These are phyloP conservation scores for Caenorhabditis latens DNA, from an alignment of 1,140 invertebrate genomes.

Conservation along the genomic window DNA sequence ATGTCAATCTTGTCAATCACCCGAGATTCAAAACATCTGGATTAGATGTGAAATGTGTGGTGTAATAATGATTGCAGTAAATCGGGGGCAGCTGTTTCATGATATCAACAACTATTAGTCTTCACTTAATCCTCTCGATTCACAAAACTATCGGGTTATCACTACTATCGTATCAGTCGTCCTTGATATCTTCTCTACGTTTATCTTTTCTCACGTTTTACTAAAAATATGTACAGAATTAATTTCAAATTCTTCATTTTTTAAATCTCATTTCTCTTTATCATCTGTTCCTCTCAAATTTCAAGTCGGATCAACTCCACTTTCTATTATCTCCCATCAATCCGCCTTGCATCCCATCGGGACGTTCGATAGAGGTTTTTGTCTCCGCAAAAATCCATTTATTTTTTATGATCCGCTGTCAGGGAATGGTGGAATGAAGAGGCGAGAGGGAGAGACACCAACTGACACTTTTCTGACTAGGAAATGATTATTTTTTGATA, in stretches of 20 bases:
- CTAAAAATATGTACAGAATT: no score
- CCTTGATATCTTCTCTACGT: neutral
- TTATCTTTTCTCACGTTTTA: no score
- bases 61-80: constrained; percentile 35
- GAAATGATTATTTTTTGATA: constrained; percentile 30
- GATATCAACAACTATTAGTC: constrained; percentile 5
- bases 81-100: constrained; percentile 35
- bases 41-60: constrained; percentile 20
- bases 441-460: neutral
- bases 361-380: constrained; percentile 1
- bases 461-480: constrained; percentile 46
- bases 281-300: neutral
- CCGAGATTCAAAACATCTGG: constrained; percentile 51
- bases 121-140: neutral
- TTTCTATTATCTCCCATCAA: constrained; percentile 1
- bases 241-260: no score
- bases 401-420: constrained; percentile 51
- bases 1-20: constrained; percentile 21
- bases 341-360: constrained; percentile 5
- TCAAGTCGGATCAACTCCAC: neutral
- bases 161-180: neutral
- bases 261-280: neutral
- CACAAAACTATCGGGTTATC: constrained; percentile 1
- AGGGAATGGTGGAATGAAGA: constrained; percentile 33
- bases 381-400: constrained; percentile 45